Percentiles rank a stretch among this genome's conserved stretches.
These are phyloP conservation scores for Platygyra sinensis DNA, from an alignment of 64 coral and sea anemone genomes.

Conservation along the genomic window DNA sequence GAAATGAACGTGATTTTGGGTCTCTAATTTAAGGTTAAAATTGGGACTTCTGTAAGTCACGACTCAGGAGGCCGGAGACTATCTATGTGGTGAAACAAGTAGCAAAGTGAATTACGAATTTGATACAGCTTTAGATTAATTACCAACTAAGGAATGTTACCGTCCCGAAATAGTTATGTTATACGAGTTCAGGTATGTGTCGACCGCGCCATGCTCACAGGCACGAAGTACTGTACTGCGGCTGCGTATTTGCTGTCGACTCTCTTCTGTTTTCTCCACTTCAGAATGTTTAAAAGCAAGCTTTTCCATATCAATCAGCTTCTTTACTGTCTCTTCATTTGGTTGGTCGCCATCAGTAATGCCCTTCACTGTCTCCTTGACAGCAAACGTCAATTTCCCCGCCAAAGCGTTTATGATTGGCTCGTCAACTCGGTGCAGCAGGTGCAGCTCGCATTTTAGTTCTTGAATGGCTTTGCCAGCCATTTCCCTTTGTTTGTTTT, in stretches of 20 bases:
- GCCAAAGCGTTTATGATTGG: not conserved
- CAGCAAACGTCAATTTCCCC: not conserved
- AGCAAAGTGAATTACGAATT: no score
- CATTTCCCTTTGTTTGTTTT: not conserved
- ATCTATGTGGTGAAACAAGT: no score
- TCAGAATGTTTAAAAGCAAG: not conserved
- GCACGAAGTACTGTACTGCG: conserved; percentile 19
- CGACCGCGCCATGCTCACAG: not conserved
- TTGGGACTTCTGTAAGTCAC: no score
- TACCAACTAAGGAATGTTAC: no score
- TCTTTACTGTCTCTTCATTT: not conserved
- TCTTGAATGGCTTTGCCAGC: not conserved
- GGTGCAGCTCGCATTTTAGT: not conserved
- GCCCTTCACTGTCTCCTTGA: not conserved
- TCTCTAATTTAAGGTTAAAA: no score
- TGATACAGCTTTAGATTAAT: no score
- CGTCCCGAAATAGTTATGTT: no score
- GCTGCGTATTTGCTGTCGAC: not conserved
- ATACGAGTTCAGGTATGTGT: not conserved
- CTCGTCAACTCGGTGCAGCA: not conserved
- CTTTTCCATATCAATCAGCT: not conserved
- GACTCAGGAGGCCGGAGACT: no score
- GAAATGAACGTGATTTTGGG: no score
- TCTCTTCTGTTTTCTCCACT: not conserved
- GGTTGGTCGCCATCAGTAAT: not conserved